These are phyloP conservation scores for Cydia splendana DNA, from an alignment of 1,140 invertebrate genomes.

Conservation along the genomic window DNA sequence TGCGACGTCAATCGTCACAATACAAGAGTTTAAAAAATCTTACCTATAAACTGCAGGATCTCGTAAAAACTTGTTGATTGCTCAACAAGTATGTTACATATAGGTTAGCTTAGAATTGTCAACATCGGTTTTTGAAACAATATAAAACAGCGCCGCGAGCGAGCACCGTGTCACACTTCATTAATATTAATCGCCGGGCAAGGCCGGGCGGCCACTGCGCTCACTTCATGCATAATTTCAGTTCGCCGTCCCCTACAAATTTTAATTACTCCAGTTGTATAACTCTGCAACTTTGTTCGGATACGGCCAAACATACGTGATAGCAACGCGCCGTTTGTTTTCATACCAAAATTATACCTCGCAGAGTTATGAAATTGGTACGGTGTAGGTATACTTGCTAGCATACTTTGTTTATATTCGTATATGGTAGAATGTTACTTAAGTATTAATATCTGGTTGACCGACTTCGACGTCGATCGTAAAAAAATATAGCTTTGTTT, in stretches of 20 bases:
- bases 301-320: conserved; percentile 42
- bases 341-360: conserved; percentile 29
- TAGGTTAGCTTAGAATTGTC: conserved; percentile 59
- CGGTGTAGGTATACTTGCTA: not conserved
- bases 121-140: conserved; percentile 39
- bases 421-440: not conserved
- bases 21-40: not conserved
- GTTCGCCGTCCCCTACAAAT: conserved; percentile 56
- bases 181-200: conserved; percentile 71
- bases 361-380: not conserved
- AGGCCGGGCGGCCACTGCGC: conserved; percentile 59
- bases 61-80: not conserved
- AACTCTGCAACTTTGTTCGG: conserved; percentile 51
- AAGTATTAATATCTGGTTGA: not conserved
- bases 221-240: conserved; percentile 72
- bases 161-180: conserved; percentile 61
- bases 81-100: conserved; percentile 60
- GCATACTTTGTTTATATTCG: not conserved
- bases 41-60: not conserved
- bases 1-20: too few relatives aligned
- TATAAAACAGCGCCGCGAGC: conserved; percentile 56
- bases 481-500: too few relatives aligned
- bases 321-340: conserved; percentile 30
- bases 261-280: conserved; percentile 61
- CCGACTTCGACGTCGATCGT: too few relatives aligned